These are phyloP conservation scores for Prionailurus viverrinus DNA, from an alignment of 2,113 vertebrate species.

Conservation along the genomic window DNA sequence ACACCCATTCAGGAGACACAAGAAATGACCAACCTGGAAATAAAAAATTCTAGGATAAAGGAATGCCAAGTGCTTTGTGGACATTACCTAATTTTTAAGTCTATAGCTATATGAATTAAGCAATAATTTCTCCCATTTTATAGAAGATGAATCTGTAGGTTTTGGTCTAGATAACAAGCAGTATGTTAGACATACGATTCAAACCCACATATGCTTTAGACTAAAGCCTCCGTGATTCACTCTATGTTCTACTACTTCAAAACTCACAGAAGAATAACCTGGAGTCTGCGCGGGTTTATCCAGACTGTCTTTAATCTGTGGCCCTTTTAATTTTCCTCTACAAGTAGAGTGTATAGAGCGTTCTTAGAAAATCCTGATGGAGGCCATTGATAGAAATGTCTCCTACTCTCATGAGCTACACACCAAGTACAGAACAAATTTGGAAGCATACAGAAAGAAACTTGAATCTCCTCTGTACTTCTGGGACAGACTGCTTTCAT, in stretches of 20 bases:
- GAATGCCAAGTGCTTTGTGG: neutral
- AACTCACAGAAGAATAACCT: neutral
- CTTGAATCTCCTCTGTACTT: neutral
- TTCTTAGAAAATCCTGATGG: neutral
- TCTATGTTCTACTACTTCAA: neutral
- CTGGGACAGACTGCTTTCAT: neutral
- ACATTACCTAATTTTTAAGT: neutral
- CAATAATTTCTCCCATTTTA: neutral
- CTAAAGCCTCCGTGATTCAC: neutral
- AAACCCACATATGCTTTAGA: neutral
- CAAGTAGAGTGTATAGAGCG: neutral
- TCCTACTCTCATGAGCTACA: neutral
- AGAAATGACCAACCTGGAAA: slow-evolving; percentile 4
- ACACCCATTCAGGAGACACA: neutral
- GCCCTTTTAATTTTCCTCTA: neutral
- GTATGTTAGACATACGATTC: neutral
- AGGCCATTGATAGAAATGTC: neutral
- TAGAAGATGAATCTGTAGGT: neutral
- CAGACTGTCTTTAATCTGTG: neutral
- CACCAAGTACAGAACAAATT: neutral
- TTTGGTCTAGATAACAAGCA: neutral
- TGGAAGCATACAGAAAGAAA: neutral
- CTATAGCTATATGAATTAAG: neutral
- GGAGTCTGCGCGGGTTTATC: neutral
- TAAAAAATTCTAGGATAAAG: neutral